Base-by-base conservation (phyloP, 2,888 invertebrate species). In the Steromphala cineraria region DNA sequence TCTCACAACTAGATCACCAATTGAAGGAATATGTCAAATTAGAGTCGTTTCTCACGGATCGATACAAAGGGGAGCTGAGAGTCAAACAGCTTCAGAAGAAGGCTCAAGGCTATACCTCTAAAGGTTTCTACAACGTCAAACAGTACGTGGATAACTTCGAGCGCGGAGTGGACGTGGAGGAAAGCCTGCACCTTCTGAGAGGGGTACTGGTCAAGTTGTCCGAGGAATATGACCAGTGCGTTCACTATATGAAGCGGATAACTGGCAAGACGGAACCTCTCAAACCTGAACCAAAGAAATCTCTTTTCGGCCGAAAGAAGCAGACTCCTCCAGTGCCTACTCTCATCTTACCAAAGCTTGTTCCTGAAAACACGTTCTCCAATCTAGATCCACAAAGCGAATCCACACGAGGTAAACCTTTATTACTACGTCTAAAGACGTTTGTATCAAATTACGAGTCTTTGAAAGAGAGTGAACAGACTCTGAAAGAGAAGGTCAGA, bases 181-280 rank as follows among this genome's bases (percentile, higher is more conserved):
- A 84, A 3, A 81, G 82, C 67, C 46, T 87, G n/a, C 75, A 31
- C n/a, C 75, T 80, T 31, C 75, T 88, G 15, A 78, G 83, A 67
- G 75, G 83, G 10, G 81, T 81, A 15, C 67, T 88, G 17, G 82
- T 83, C 21, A 82, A 82, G 76, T 83, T 87, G 1, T 83, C 84
- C 21, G 79, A 79, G 36, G 88, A 89, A 78, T 88, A 89, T 55
- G 82, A 84, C 13, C 86, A 86, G 36, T 89, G 87, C 80, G 80
- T 84, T 24, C 56, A 79, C 62, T 87, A 85, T 81, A 80, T 88
- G 78, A 82, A 83, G 67, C 75, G 80, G 17, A 74, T 79, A 8
- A 67, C 56, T 19, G 28, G 24, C 5, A 62, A 62, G 13, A 24
- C 24, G 4, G 62, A 62, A 1, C 28, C 62, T 0, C 46, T 13